Conservation (phyloP, 1,140 invertebrate genomes). For the Platyscapa corneri region DNA sequence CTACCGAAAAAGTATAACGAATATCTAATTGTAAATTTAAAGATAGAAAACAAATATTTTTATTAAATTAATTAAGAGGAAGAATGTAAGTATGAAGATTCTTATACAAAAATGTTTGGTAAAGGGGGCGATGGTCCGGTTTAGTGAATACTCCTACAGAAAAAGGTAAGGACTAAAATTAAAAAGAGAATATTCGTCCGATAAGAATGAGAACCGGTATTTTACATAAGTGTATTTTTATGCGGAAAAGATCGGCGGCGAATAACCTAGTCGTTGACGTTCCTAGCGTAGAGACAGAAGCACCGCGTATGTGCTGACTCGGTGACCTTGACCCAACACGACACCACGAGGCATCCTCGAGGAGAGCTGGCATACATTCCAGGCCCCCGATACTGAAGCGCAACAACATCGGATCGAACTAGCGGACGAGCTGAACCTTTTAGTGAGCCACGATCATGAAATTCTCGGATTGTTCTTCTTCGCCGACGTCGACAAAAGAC, state of each 20-base stretch:
- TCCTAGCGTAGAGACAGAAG: neutral
- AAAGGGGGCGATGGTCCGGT: neutral
- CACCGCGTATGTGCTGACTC: neutral
- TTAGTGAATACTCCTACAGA: neutral
- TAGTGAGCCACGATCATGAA: neutral
- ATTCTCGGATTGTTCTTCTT: neutral
- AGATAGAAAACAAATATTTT: no score
- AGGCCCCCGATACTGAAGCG: neutral
- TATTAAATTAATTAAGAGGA: neutral
- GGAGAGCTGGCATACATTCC: conserved; percentile 63
- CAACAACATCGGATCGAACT: neutral
- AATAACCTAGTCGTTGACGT: neutral
- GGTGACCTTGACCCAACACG: conserved; percentile 39
- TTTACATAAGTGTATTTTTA: conserved; percentile 20
- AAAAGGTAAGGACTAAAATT: neutral
- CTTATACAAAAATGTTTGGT: neutral
- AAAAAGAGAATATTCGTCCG: no score
- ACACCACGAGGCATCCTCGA: conserved; percentile 14
- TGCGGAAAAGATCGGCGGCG: neutral
- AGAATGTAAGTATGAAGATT: neutral
- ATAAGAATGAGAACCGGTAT: neutral
- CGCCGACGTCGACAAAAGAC: neutral
- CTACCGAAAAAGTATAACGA: neutral
- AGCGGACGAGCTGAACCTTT: neutral
- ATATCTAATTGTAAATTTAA: neutral